Conservation (phyloP, 1,140 invertebrate genomes). For the Argopecten irradians region DNA sequence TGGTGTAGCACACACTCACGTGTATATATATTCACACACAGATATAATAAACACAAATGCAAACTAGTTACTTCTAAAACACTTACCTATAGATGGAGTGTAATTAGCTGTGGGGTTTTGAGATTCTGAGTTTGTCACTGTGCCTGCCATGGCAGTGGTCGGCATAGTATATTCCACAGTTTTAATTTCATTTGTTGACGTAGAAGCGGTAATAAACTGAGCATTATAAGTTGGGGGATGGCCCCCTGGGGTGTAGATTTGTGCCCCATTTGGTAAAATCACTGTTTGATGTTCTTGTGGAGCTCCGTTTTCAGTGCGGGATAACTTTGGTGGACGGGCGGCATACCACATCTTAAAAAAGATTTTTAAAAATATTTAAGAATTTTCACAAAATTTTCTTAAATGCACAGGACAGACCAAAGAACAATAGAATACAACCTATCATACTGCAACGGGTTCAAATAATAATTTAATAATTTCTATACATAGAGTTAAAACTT, state of each 20-base stretch:
- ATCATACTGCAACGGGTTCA: too few relatives aligned
- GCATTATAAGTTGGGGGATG: constrained; percentile 51
- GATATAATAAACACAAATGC: neutral
- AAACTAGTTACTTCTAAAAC: neutral
- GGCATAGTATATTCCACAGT: constrained; percentile 48
- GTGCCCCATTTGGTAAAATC: constrained; percentile 47
- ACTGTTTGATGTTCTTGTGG: constrained; percentile 35
- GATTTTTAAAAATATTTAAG: neutral
- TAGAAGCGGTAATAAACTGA: constrained; percentile 50
- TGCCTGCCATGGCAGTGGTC: constrained; percentile 44
- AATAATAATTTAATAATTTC: too few relatives aligned
- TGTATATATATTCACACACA: neutral
- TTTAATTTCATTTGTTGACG: constrained; percentile 48
- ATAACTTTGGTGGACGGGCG: constrained; percentile 44
- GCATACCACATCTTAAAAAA: constrained; percentile 49
- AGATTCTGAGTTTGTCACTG: constrained; percentile 50
- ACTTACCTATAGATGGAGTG: constrained; percentile 46
- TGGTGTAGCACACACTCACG: neutral
- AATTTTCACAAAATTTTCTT: neutral
- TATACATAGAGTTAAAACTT: too few relatives aligned
- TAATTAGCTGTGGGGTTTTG: constrained; percentile 47
- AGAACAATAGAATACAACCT: too few relatives aligned
- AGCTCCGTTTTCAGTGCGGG: constrained; percentile 41
- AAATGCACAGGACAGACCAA: neutral
- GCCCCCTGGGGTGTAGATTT: constrained; percentile 36